A percentile compares a stretch with the other conserved stretches of the same genome.
Conservation (phyloP, 1,140 invertebrate genomes). For the Euura saliciscinereae region DNA sequence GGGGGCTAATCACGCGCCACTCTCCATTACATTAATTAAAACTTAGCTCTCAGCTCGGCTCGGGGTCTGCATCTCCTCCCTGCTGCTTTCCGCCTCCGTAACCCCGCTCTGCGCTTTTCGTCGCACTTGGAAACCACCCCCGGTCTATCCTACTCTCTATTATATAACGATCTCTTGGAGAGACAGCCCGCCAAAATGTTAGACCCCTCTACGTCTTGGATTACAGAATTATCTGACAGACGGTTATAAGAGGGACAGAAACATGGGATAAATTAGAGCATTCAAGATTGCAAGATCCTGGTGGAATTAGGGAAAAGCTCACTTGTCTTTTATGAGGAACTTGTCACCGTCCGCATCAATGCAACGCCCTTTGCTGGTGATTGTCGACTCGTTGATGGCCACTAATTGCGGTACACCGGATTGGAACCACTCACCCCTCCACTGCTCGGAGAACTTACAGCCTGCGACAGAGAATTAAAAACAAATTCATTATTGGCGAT, state of each 20-base stretch:
- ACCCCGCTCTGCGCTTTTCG: conserved; percentile 9
- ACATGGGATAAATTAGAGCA: too few species aligned
- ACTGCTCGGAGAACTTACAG: conserved; percentile 74
- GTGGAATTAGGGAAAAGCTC: conserved; percentile 39
- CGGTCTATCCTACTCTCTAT: conserved; percentile 13
- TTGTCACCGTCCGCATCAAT: conserved; percentile 73
- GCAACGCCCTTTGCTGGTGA: conserved; percentile 78
- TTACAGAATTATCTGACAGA: background rate
- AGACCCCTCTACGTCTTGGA: background rate
- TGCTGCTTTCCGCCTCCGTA: background rate
- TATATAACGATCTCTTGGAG: conserved; percentile 4
- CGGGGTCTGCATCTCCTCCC: conserved; percentile 12
- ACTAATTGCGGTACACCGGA: conserved; percentile 70
- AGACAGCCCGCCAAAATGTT: conserved; percentile 18
- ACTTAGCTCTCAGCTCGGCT: conserved; percentile 45
- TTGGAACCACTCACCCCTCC: conserved; percentile 81
- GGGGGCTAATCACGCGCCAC: conserved; percentile 53
- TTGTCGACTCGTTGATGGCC: conserved; percentile 71
- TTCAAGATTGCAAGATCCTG: too few species aligned
- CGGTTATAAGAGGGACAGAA: background rate
- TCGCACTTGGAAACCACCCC: background rate
- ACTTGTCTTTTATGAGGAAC: conserved; percentile 78
- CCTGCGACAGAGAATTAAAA: conserved; percentile 37
- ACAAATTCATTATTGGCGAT: background rate
- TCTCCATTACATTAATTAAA: conserved; percentile 59